Base-by-base conservation (phyloP, 37 sponge, comb jelly and placozoan species). In the Chondrosia reniformis region DNA sequence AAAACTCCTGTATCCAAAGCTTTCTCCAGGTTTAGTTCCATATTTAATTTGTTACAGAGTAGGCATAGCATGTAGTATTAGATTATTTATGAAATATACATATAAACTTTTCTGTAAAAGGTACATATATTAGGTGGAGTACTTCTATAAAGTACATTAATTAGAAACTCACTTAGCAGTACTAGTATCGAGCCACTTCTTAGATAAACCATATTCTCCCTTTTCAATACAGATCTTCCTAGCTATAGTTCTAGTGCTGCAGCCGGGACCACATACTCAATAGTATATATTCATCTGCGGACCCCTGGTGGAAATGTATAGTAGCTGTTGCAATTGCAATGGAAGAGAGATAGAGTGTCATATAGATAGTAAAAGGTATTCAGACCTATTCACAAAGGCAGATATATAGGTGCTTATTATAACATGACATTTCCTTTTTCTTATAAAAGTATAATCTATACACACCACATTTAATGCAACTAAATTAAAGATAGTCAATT, bases 221-320 rank as follows among this genome's bases (percentile, higher is more conserved):
- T 28, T 34, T 33, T 80, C 78, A 9, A 92, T 73, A 33, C 82
- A 67, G 45, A 92, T n/a, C n/a, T n/a, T n/a, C n/a, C 67, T 15
- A 92, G 76, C 1, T 84, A 90, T 15, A 88, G 77, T 64, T 89
- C 91, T 77, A 86, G 41, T 36, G 41, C 57, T 21, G 91, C 83
- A 57, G 81, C 87, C 8, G 93, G 76, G 21, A 82, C 57, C 24
- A 80, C 44, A 40, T 93, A 93, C 38, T 43, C 49, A 41, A 86
- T 89, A 76, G n/a, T n/a, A n/a, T n/a, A 77, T 45, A 22, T 79
- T 45, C 1, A 89, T 4, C 57, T 52, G 40, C 6, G 41, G 21
- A 33, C 46, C 66, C 21, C 93, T 93, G 76, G 28, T 71, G 73
- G 34, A 71, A 71, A 37, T 31, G 38, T 4, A n/a, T 21, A 49